A percentile compares a stretch with the other conserved stretches of the same genome.
phyloP scores from a whole-genome alignment of 2,888 invertebrate genomes.

The Agrochola macilenta region DNA sequence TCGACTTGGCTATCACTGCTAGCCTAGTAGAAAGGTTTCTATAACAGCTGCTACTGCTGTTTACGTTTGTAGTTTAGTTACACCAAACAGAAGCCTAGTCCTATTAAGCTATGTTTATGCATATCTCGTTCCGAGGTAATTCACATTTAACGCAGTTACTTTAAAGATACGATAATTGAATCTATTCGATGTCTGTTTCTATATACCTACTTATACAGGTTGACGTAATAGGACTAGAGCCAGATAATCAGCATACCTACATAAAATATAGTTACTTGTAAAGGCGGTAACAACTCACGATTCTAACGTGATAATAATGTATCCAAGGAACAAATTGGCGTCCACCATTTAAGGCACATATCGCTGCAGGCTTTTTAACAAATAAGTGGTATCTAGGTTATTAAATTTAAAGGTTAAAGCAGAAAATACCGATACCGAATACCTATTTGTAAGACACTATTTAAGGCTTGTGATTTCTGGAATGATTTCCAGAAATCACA shows the following conservation, averaged over 20 bases:
- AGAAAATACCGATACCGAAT: slow-evolving; percentile 28
- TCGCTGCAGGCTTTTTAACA: slow-evolving; percentile 57
- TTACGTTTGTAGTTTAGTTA: too few relatives aligned
- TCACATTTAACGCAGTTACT: too few relatives aligned
- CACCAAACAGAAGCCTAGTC: background rate
- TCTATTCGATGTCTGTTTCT: background rate
- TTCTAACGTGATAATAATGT: slow-evolving; percentile 61
- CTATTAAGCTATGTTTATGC: background rate
- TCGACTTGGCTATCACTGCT: too few relatives aligned
- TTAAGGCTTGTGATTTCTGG: background rate
- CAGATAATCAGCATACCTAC: slow-evolving; percentile 21
- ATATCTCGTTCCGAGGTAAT: background rate
- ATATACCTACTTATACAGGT: background rate
- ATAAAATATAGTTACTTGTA: slow-evolving; percentile 24
- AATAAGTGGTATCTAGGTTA: slow-evolving; percentile 45
- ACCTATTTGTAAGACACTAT: background rate
- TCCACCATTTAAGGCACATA: slow-evolving; percentile 51
- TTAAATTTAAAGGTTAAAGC: slow-evolving; percentile 52
- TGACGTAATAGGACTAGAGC: slow-evolving; percentile 11
- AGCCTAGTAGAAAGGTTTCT: background rate
- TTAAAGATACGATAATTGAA: slow-evolving; percentile 7
- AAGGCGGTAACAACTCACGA: slow-evolving; percentile 52
- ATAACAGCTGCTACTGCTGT: background rate
- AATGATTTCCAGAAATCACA: background rate
- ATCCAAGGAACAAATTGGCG: slow-evolving; percentile 54